phyloP scores from a whole-genome alignment of 2,797 vertebrate genomes.

The Acrocephalus scirpaceus region DNA sequence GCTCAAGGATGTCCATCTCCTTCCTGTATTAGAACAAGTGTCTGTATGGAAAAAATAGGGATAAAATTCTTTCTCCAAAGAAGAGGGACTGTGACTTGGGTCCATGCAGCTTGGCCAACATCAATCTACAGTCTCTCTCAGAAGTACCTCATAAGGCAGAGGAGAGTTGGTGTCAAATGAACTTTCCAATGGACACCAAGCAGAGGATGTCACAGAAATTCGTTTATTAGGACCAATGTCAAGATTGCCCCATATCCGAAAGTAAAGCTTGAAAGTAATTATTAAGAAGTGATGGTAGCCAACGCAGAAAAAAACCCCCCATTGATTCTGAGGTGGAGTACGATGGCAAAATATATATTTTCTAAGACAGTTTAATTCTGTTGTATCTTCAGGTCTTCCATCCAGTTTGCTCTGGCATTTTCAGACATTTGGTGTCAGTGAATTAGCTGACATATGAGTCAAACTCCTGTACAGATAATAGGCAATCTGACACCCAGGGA shows the following conservation, averaged over 20 bases:
- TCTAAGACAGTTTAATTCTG: neutral
- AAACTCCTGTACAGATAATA: constrained; percentile 15
- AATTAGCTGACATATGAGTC: constrained; percentile 10
- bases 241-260: neutral
- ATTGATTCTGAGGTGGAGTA: neutral
- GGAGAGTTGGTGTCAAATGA: neutral
- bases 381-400: neutral
- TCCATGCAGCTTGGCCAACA: neutral
- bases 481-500: constrained; percentile 5
- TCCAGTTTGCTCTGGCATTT: neutral
- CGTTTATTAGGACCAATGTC: neutral
- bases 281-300: neutral
- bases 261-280: neutral
- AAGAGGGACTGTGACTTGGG: neutral
- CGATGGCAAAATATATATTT: neutral
- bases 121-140: neutral
- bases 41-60: neutral
- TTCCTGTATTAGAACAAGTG: neutral
- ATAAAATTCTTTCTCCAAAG: neutral
- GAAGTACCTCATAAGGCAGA: neutral
- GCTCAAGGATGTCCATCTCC: neutral
- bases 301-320: neutral
- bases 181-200: neutral
- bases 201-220: neutral
- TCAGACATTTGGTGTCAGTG: neutral